Percentiles rank a stretch among this genome's conserved stretches.
These are phyloP conservation scores for Eupithecia tripunctaria DNA, from an alignment of 2,888 invertebrate genomes.

Conservation along the genomic window DNA sequence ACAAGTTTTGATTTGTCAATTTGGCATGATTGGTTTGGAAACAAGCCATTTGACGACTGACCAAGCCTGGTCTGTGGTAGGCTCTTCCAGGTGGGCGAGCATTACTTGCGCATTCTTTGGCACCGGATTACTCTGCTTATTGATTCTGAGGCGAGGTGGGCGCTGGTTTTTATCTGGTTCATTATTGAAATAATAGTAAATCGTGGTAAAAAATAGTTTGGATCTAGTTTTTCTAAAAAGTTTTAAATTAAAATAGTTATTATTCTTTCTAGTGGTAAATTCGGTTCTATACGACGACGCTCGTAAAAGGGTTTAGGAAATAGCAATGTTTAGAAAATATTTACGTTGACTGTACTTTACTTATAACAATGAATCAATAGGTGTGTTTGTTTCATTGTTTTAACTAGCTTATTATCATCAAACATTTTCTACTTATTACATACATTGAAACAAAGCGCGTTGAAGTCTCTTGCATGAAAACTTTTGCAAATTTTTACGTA, in stretches of 20 bases:
- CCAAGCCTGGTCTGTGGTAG: slow-evolving; percentile 25
- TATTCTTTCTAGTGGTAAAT: background rate
- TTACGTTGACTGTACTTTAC: background rate
- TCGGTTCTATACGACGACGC: background rate
- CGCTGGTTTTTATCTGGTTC: slow-evolving; percentile 17
- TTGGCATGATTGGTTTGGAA: background rate
- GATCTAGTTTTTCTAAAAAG: background rate
- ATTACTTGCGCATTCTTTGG: slow-evolving; percentile 64
- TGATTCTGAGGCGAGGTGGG: slow-evolving; percentile 48
- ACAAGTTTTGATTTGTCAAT: slow-evolving; percentile 1
- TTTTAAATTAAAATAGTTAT: background rate
- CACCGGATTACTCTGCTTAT: slow-evolving; percentile 58
- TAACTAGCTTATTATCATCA: background rate
- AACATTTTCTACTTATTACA: background rate
- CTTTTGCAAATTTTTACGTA: background rate
- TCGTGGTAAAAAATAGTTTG: background rate
- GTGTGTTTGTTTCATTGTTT: background rate
- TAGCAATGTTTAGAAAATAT: background rate
- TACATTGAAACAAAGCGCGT: slow-evolving; percentile 43
- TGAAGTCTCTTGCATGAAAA: slow-evolving; percentile 53
- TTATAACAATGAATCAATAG: background rate
- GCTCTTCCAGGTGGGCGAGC: slow-evolving; percentile 59
- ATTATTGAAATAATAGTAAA: slow-evolving; percentile 8
- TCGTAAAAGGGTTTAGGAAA: background rate
- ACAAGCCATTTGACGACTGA: slow-evolving; percentile 1